These are phyloP conservation scores for Formica selysi DNA, from an alignment of 1,140 invertebrate genomes.

Conservation along the genomic window DNA sequence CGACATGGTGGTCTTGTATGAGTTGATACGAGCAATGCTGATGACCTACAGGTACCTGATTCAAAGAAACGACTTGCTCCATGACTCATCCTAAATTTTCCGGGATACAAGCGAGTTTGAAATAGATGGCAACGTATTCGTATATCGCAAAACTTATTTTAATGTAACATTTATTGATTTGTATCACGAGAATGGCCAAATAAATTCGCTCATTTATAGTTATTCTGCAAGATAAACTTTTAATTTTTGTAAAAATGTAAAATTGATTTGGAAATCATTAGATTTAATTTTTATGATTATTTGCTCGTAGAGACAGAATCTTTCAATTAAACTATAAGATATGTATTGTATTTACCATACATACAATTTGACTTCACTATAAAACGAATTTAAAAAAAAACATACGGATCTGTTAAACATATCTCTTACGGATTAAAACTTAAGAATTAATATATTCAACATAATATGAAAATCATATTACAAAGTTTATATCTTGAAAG, in stretches of 20 bases:
- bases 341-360: background rate
- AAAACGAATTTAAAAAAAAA: background rate
- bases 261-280: background rate
- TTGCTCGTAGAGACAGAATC: background rate
- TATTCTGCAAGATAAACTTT: background rate
- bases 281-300: background rate
- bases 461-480: background rate
- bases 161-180: background rate
- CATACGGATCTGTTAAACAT: background rate
- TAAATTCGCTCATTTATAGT: background rate
- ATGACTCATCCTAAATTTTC: constrained; percentile 58
- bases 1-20: constrained; percentile 49
- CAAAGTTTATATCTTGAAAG: background rate
- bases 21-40: constrained; percentile 1
- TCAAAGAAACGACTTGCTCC: constrained; percentile 6
- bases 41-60: constrained; percentile 13
- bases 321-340: background rate
- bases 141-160: background rate
- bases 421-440: too few species aligned
- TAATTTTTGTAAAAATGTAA: background rate
- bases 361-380: background rate
- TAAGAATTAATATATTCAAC: too few species aligned
- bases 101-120: background rate
- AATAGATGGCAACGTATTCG: background rate
- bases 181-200: background rate